Evolutionary conservation across 2,113 vertebrate genomes (phyloP), one percentile per base, ranked within the genome.

Genomic region (Leucoraja erinaceus): DNA sequence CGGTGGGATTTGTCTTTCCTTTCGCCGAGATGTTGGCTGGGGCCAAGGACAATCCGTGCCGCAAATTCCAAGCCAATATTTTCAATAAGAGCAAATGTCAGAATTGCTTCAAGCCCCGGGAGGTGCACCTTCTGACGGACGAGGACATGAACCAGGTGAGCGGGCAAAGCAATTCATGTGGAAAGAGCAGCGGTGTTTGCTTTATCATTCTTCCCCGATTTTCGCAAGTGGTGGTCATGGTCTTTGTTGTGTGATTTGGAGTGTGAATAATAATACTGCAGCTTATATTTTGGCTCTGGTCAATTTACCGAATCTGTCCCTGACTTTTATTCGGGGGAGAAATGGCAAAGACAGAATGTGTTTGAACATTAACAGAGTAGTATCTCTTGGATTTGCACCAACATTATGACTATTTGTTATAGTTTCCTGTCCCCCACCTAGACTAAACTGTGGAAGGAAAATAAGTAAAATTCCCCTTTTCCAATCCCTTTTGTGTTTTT

Each of bases 31-130:
- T 91, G 88, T 91, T 93, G 93, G 81, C 88, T 12, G 86, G 81
- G 12, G 90, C 93, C 93, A 93, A 93, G 93, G 93, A 97, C 94
- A 97, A 96, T 93, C 94, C 96, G 31, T 97, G 97, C 83, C 96
- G 97, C 94, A 97, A 97, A 94, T 97, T 97, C 93, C 97, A 97
- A 93, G 96, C 97, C 38, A 97, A 97, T 94, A 97, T 97, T 94
- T 97, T 97, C 94, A 97, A 97, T 93, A 97, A 97, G 94, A 97
- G 96, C 93, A 97, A 97, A 96, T 97, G 97, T 96, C 97, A 97
- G 94, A 97, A 97, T 94, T 97, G 97, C 95, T 97, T 97, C 94
- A 97, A 97, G 93, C 97, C 97, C 0, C 94, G 97, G 70, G 97
- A 97, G 94, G 93, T 97, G 93, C 97, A 97, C 94, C 96, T 97